Base-by-base conservation (phyloP, 2,888 invertebrate genomes). In the Scaeva pyrastri region DNA sequence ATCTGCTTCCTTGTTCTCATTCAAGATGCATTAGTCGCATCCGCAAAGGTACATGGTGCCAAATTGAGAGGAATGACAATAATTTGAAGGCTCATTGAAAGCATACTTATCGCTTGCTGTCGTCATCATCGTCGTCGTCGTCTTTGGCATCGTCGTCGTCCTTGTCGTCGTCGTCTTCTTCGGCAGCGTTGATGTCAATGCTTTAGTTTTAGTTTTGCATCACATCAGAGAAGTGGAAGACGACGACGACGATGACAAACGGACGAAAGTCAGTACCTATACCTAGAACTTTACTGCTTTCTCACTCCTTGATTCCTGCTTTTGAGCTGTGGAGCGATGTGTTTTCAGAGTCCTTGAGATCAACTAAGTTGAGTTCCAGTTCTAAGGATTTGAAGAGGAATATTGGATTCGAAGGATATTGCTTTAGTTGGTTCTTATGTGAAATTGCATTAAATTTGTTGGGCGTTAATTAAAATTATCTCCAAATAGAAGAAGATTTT, bases 61-160 rank as follows among this genome's bases (percentile, higher is more conserved):
- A 88, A 88, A 88, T 88, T 88, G 85, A 85, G 82, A 85, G 85
- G 79, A 87, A 87, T 88, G 85, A 80, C 87, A 88, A 85, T 88
- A 80, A 88, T 88, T 88, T 88, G 81, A 85, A 79, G 80, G 87
- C 88, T 84, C 87, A 87, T 88, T 88, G 88, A 84, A 80, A 87
- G 85, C 73, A 73, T 77, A 77, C 85, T 81, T 81, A 81, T 81
- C 72, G 58, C 39, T 64, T 73, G 62, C 72, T 72, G 66, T 76
- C 76, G 81, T 39, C 60, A 12, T 39, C 60, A 21, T 21, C 45
- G n/a, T 45, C 45, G 45, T 45, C 16, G n/a, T 45, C 45, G 56
- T 68, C 21, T 21, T 19, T 41, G 60, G 41, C 19, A 50, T 68
- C n/a, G 66, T 76, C 76, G 81, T 39, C 60, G 12, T 39, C 60